Conservation (phyloP, 2,797 vertebrate genomes). For the Furcifer pardalis region DNA sequence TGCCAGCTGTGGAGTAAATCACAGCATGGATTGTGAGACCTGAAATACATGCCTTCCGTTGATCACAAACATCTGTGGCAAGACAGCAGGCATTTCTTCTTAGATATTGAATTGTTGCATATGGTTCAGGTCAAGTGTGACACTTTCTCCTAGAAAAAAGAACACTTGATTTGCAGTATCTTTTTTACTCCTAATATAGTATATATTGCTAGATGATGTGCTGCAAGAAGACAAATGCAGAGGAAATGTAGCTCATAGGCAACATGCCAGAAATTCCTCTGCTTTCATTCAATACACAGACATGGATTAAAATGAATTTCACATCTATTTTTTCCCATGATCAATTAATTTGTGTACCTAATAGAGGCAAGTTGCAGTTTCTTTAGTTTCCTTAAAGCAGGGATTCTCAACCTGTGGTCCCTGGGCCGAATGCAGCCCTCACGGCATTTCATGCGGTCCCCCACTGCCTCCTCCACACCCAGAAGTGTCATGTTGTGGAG, state of each 20-base stretch:
- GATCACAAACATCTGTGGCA: slow-evolving; percentile 44
- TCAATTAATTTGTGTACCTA: slow-evolving; percentile 9
- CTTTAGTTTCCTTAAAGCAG: background rate
- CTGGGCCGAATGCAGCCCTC: too few species aligned
- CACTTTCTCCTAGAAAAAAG: slow-evolving; percentile 37
- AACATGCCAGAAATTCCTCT: slow-evolving; percentile 30
- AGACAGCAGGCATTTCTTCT: slow-evolving; percentile 57
- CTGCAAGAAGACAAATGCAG: slow-evolving; percentile 38
- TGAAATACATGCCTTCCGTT: slow-evolving; percentile 43
- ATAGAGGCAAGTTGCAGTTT: slow-evolving; percentile 21
- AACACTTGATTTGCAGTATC: slow-evolving; percentile 44
- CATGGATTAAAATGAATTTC: slow-evolving; percentile 44
- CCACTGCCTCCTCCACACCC: too few species aligned
- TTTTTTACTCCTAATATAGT: slow-evolving; percentile 44
- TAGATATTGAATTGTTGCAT: slow-evolving; percentile 51
- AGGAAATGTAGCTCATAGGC: slow-evolving; percentile 37
- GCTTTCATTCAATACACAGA: slow-evolving; percentile 29
- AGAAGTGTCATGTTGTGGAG: too few species aligned
- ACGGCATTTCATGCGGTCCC: too few species aligned
- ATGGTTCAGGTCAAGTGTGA: slow-evolving; percentile 67
- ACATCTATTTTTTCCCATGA: slow-evolving; percentile 35
- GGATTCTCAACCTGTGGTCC: too few species aligned
- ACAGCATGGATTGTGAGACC: slow-evolving; percentile 26
- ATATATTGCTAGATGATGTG: slow-evolving; percentile 41
- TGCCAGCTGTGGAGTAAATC: slow-evolving; percentile 50